These are phyloP conservation scores for Neodiprion fabricii DNA, from an alignment of 1,140 invertebrate genomes.

Conservation along the genomic window DNA sequence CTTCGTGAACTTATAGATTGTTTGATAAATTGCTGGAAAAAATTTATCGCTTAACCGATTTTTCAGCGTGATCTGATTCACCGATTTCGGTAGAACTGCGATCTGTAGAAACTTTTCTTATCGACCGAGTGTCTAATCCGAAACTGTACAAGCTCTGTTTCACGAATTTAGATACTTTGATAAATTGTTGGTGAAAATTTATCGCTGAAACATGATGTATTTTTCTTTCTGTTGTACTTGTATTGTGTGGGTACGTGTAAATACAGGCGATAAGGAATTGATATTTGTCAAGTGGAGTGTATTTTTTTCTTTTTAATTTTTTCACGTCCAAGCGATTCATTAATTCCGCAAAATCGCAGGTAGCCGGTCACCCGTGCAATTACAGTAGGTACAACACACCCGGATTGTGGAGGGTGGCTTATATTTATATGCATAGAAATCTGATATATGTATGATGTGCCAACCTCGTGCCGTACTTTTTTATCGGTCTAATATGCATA, in stretches of 20 bases:
- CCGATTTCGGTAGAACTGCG: too few species aligned
- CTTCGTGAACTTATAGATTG: too few species aligned
- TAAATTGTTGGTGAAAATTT: neutral
- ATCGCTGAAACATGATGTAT: neutral
- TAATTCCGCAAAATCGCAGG: neutral
- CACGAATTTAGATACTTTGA: too few species aligned
- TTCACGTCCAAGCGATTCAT: neutral
- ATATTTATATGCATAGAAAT: slow-evolving; percentile 47
- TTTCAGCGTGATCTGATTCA: too few species aligned
- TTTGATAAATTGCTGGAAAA: too few species aligned
- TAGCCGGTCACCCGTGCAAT: neutral
- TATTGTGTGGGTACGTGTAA: neutral
- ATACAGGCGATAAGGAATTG: neutral
- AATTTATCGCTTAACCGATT: too few species aligned
- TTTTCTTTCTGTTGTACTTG: neutral
- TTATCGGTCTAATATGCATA: slow-evolving; percentile 43
- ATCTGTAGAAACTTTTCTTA: too few species aligned
- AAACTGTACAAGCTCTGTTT: too few species aligned
- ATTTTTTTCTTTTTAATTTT: neutral
- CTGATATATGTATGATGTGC: slow-evolving; percentile 31
- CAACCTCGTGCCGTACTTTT: slow-evolving; percentile 32
- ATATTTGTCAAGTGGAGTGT: neutral
- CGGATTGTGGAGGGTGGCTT: slow-evolving; percentile 31
- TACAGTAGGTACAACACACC: neutral
- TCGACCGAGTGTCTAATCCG: too few species aligned